phyloP scores from a whole-genome alignment of 2,797 vertebrate species.

The Siniperca obscura region DNA sequence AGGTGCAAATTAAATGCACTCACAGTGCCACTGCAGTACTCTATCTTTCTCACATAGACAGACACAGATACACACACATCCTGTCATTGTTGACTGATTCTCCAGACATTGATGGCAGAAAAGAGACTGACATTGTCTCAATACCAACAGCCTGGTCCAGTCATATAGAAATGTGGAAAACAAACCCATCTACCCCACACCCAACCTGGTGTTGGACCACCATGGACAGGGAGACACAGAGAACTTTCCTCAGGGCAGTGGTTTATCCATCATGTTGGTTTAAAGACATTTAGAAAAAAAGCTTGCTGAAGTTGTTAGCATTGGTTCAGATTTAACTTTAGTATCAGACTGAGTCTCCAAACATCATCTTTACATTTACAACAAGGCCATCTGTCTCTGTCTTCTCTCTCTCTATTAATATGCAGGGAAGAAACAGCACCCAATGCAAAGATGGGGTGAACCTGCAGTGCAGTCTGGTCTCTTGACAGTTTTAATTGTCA shows the following conservation, averaged over 20 bases:
- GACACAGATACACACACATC: slow-evolving; percentile 30
- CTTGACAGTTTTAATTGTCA: neutral
- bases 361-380: neutral
- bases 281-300: slow-evolving; percentile 4
- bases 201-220: slow-evolving; percentile 82
- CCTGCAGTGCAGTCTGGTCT: neutral
- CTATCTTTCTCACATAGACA: slow-evolving; percentile 7
- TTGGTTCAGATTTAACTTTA: slow-evolving; percentile 2
- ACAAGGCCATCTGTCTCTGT: neutral
- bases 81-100: slow-evolving; percentile 77
- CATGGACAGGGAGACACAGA: slow-evolving; percentile 88
- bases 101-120: slow-evolving; percentile 80
- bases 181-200: neutral
- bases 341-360: neutral
- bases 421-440: neutral
- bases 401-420: neutral
- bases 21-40: slow-evolving; percentile 41
- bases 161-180: slow-evolving; percentile 81
- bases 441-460: neutral
- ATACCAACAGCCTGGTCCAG: slow-evolving; percentile 79
- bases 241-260: slow-evolving; percentile 32
- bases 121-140: slow-evolving; percentile 71
- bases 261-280: slow-evolving; percentile 5
- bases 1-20: slow-evolving; percentile 53
- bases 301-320: neutral